These are phyloP conservation scores for Auanema sp. DNA, from an alignment of 2,888 invertebrate species.

Conservation along the genomic window DNA sequence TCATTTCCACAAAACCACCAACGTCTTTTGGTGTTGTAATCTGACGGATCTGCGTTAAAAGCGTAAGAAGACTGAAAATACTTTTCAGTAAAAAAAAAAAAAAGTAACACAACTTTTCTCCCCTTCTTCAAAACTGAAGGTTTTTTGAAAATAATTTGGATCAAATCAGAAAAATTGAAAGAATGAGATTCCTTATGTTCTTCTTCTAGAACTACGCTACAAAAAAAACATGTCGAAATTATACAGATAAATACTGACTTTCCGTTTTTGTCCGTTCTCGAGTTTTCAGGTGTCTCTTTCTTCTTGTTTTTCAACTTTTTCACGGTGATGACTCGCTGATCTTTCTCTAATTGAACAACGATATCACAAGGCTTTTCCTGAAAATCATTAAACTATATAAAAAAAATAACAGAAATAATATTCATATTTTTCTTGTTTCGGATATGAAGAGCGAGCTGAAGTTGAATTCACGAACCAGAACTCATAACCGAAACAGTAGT, in stretches of 20 bases:
- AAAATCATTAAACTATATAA: too few relatives aligned
- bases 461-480: too few relatives aligned
- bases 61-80: slow-evolving; percentile 5
- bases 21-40: slow-evolving; percentile 3
- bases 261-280: slow-evolving; percentile 15
- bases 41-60: slow-evolving; percentile 2
- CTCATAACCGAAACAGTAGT: too few relatives aligned
- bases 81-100: too few relatives aligned
- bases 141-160: not conserved
- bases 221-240: slow-evolving; percentile 5
- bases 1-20: slow-evolving; percentile 9
- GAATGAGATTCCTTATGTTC: not conserved
- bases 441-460: too few relatives aligned
- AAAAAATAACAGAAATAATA: too few relatives aligned
- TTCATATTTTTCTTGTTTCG: too few relatives aligned
- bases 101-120: slow-evolving; percentile 8
- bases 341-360: not conserved
- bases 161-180: not conserved
- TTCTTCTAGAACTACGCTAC: slow-evolving; percentile 4
- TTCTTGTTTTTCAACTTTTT: slow-evolving; percentile 5
- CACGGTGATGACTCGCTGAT: slow-evolving; percentile 13
- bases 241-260: not conserved
- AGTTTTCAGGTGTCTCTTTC: slow-evolving; percentile 16
- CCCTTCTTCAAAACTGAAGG: slow-evolving; percentile 5
- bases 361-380: too few relatives aligned